Evolutionary conservation across 2,113 vertebrate genomes (phyloP), one percentile per base, ranked within the genome.

Genomic region (Leucopsar rothschildi): DNA sequence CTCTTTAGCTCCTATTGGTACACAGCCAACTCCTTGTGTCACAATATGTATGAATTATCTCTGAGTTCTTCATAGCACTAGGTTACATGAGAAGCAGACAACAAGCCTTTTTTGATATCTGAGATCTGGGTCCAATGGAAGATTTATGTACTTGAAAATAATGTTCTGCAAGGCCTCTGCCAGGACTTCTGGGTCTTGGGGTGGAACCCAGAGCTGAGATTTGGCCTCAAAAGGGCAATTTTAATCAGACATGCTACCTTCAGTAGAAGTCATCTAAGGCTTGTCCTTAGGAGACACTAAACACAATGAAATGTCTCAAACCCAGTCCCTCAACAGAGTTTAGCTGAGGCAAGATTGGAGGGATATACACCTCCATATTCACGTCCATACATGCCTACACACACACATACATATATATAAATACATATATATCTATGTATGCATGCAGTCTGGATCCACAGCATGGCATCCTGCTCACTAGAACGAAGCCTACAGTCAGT

Each of bases 401-500:
- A 45, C 5, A 29, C 5, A 25, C 7, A 52, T 0, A 0, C 12
- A 82, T 1, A 15, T 0, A 20, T 3, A 21, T 1, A 57, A 15
- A 42, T 42, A 0, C 12, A 82, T 1, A 20, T 3, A 21, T 1
- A 57, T 8, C 4, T 12, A 6, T 21, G 15, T 16, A 50, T 55
- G 24, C 12, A 47, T 60, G 7, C 5, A 57, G 7, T 53, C 37
- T 78, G 47, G 20, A 39, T 21, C 45, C 33, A 50, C 20, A 75
- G 23, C 19, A 44, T 0, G 0, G 6, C n/a, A 24, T 57, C n/a
- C 64, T 69, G 24, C 15, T 50, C 12, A 16, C 31, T 16, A 21
- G 35, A 56, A 33, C 53, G 29, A 68, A 90, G 53, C 28, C 21
- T 85, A 49, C 44, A 39, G 35, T 6, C 4, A 2, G 4, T 55